A percentile compares a stretch with the other conserved stretches of the same genome.
phyloP scores from a whole-genome alignment of 2,113 vertebrate species.

The Amphiprion percula region DNA sequence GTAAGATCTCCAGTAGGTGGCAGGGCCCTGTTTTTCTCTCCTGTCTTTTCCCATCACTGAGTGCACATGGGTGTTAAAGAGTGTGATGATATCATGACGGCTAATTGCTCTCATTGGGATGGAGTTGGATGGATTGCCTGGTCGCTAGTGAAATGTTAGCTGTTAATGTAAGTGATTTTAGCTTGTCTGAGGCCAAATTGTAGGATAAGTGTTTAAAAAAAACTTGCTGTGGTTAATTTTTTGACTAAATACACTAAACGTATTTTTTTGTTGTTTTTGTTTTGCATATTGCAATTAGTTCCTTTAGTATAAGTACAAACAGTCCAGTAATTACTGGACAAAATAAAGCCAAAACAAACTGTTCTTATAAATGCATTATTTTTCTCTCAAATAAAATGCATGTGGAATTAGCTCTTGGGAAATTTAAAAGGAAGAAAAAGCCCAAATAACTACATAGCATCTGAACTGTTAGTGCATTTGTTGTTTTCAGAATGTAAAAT shows the following conservation, averaged over 20 bases:
- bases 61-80: constrained; percentile 69
- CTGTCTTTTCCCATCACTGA: constrained; percentile 41
- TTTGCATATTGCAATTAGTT: constrained; percentile 18
- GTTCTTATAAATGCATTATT: constrained; percentile 44
- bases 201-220: constrained; percentile 55
- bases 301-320: neutral
- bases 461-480: constrained; percentile 62
- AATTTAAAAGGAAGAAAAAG: constrained; percentile 38
- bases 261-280: no score
- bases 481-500: constrained; percentile 70
- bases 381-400: constrained; percentile 22
- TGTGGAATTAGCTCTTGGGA: constrained; percentile 26
- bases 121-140: constrained; percentile 70
- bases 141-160: constrained; percentile 67
- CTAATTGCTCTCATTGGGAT: constrained; percentile 80
- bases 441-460: constrained; percentile 41
- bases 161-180: constrained; percentile 72
- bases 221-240: constrained; percentile 41
- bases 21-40: constrained; percentile 76
- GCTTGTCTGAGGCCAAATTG: constrained; percentile 56
- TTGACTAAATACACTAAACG: constrained; percentile 16
- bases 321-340: constrained; percentile 2
- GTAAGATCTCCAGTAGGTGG: constrained; percentile 84
- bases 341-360: constrained; percentile 25
- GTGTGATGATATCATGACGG: constrained; percentile 81